These are phyloP conservation scores for Sphenopsis melanotis DNA, from an alignment of 2,797 vertebrate species.

Conservation along the genomic window DNA sequence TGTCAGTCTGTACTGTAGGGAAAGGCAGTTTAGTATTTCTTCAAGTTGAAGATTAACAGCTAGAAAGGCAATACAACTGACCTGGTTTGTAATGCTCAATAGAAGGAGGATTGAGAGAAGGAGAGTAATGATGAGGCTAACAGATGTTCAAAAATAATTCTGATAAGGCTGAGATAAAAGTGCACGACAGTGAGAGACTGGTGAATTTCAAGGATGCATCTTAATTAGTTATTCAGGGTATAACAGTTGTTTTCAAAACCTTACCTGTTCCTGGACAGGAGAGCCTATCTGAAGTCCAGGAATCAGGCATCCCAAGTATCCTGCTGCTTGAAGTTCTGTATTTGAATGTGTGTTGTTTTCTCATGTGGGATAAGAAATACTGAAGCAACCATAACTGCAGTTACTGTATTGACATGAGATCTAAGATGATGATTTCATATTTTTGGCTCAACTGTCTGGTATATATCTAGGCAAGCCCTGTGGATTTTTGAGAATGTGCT, in stretches of 20 bases:
- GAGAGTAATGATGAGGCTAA: background rate
- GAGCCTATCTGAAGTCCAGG: background rate
- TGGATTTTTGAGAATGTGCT: background rate
- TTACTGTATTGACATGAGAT: background rate
- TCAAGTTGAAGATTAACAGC: background rate
- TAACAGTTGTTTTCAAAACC: background rate
- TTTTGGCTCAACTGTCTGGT: background rate
- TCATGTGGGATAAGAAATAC: background rate
- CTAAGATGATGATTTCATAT: background rate
- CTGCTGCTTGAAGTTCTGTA: background rate
- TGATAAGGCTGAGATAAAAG: background rate
- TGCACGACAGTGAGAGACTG: background rate
- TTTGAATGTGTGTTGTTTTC: background rate
- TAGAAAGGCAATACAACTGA: background rate
- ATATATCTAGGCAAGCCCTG: background rate
- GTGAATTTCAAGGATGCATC: background rate
- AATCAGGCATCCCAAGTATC: background rate
- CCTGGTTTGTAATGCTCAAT: background rate
- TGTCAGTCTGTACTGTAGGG: background rate
- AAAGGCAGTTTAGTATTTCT: background rate
- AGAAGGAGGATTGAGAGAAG: background rate
- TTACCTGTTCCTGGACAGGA: background rate
- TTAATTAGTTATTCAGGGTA: background rate
- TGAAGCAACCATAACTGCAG: background rate
- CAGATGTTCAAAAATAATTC: background rate